Evolutionary conservation across 2,113 vertebrate species (phyloP).

Genomic region (Lagenorhynchus albirostris): DNA sequence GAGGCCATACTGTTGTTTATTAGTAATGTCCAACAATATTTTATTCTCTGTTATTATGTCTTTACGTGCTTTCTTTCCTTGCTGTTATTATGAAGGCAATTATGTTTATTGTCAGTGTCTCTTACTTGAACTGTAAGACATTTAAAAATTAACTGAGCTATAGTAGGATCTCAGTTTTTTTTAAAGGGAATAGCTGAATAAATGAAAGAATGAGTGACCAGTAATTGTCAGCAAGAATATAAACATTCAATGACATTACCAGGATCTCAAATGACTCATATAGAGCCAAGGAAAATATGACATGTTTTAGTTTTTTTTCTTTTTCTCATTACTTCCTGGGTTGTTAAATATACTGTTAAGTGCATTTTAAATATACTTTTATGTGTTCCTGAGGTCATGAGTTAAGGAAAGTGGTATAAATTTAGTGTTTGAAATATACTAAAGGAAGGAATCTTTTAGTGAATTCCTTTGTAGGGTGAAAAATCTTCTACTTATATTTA

Average conservation of each 20-base stretch:
- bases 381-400: not conserved
- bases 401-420: not conserved
- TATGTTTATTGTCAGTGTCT: not conserved
- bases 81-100: not conserved
- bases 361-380: not conserved
- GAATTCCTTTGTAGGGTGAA: not conserved
- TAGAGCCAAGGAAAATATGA: not conserved
- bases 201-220: not conserved
- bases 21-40: not conserved
- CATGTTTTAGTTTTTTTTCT: not conserved
- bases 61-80: not conserved
- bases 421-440: not conserved
- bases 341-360: not conserved
- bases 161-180: not conserved
- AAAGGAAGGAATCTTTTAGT: not conserved
- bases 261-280: not conserved
- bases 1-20: not conserved
- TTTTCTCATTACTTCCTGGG: not conserved
- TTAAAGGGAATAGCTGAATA: not conserved
- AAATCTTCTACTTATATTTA: not conserved
- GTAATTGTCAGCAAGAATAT: not conserved
- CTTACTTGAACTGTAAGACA: not conserved
- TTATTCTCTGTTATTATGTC: not conserved
- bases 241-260: not conserved
- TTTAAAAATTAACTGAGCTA: not conserved